Evolutionary conservation across 2,113 vertebrate species (phyloP).

Genomic region (Oxygymnocypris stewartii): DNA sequence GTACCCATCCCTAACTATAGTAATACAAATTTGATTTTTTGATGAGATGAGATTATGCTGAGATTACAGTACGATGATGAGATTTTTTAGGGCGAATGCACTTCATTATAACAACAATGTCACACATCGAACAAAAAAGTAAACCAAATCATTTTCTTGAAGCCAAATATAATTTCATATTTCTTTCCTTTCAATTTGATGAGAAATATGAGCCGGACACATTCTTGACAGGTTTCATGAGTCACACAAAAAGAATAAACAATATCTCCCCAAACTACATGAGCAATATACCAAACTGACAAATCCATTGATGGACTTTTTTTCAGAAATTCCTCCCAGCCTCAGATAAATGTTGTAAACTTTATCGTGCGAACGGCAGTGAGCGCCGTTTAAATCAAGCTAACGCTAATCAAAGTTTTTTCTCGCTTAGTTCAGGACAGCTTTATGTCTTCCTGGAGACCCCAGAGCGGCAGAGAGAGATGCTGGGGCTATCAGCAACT

Average conservation of each 20-base stretch:
- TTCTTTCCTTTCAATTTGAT: conserved; percentile 12
- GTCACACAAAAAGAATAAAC: conserved; percentile 5
- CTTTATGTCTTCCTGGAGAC: conserved; percentile 63
- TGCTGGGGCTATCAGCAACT: conserved; percentile 64
- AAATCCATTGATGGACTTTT: conserved; percentile 27
- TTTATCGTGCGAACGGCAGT: neutral
- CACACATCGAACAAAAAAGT: neutral
- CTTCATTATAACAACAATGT: neutral
- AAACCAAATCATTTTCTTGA: conserved; percentile 1
- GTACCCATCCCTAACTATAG: too few species aligned
- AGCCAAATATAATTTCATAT: neutral
- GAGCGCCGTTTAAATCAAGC: conserved; percentile 65
- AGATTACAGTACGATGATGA: neutral
- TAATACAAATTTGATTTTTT: neutral
- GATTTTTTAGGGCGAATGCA: neutral
- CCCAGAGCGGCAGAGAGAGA: conserved; percentile 34
- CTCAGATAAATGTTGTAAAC: conserved; percentile 37
- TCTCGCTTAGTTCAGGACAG: conserved; percentile 59
- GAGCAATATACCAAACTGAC: conserved; percentile 30
- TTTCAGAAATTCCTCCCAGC: conserved; percentile 26
- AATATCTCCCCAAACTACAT: conserved; percentile 16
- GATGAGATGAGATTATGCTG: too few species aligned
- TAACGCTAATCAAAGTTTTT: conserved; percentile 66
- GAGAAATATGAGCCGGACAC: neutral
- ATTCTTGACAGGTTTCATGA: conserved; percentile 18